Evolutionary conservation across 1,140 invertebrate genomes (phyloP).

Genomic region (Drosophila santomea): DNA sequence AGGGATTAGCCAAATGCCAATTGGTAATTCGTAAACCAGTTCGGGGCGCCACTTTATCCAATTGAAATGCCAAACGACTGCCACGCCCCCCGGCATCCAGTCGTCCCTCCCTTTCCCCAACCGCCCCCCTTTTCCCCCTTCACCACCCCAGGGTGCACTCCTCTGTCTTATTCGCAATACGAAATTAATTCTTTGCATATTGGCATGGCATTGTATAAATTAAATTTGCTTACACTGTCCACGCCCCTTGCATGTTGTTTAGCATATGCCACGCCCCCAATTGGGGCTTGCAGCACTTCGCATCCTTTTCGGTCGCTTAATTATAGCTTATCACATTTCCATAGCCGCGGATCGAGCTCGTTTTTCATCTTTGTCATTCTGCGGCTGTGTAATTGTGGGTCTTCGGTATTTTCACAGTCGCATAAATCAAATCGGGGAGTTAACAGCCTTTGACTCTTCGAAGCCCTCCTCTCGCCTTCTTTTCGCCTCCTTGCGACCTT

Average conservation of each 20-base stretch:
- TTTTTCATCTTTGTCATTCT: conserved; percentile 80
- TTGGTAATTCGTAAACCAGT: conserved; percentile 55
- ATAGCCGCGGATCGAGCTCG: conserved; percentile 78
- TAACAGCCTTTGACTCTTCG: not conserved
- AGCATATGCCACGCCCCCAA: conserved; percentile 78
- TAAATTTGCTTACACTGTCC: conserved; percentile 78
- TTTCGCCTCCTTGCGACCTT: conserved; percentile 32
- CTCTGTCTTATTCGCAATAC: conserved; percentile 24
- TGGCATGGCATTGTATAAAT: conserved; percentile 73
- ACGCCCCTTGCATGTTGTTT: conserved; percentile 84
- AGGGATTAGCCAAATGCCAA: conserved; percentile 48
- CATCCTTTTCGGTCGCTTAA: conserved; percentile 72
- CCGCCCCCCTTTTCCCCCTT: not conserved
- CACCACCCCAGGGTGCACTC: not conserved
- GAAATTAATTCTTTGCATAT: conserved; percentile 84
- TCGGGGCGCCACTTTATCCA: conserved; percentile 78
- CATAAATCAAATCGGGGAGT: conserved; percentile 64
- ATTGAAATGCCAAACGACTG: conserved; percentile 72
- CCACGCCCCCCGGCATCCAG: conserved; percentile 49
- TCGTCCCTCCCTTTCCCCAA: not conserved
- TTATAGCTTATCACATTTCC: conserved; percentile 84
- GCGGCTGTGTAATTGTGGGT: conserved; percentile 29
- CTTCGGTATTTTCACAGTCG: conserved; percentile 54
- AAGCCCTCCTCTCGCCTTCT: not conserved
- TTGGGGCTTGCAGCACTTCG: conserved; percentile 11